A percentile compares a stretch with the other conserved stretches of the same genome.
These are phyloP conservation scores for Poecilia wingei DNA, from an alignment of 2,797 vertebrate species.

Conservation along the genomic window DNA sequence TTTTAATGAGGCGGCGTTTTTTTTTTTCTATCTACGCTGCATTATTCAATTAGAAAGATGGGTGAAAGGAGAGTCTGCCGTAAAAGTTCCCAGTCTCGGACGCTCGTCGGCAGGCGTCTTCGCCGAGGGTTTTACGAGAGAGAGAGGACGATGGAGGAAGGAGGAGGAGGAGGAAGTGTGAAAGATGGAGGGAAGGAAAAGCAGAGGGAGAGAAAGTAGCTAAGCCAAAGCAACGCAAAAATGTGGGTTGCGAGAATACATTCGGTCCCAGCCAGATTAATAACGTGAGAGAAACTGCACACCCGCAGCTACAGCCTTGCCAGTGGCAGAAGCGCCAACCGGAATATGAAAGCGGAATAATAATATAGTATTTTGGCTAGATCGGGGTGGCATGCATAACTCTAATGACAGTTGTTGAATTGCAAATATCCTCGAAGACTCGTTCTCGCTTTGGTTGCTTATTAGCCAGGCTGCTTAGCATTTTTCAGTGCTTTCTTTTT, in stretches of 20 bases:
- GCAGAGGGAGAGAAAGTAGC: conserved; percentile 16
- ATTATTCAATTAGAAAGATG: conserved; percentile 75
- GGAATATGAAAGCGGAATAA: conserved; percentile 59
- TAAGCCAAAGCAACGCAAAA: conserved; percentile 33
- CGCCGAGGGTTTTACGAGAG: conserved; percentile 7
- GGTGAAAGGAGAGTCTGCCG: conserved; percentile 48
- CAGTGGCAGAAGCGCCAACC: conserved; percentile 42
- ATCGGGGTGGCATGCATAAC: conserved; percentile 46
- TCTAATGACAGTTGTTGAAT: conserved; percentile 66
- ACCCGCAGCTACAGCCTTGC: conserved; percentile 49
- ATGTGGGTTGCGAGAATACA: conserved; percentile 42
- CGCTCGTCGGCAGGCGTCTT: conserved; percentile 51
- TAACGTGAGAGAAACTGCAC: conserved; percentile 39
- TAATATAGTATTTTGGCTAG: conserved; percentile 59
- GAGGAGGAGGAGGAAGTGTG: conserved; percentile 4
- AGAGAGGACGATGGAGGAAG: not conserved
- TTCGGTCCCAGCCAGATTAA: conserved; percentile 47
- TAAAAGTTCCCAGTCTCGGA: conserved; percentile 43
- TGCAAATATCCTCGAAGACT: conserved; percentile 57
- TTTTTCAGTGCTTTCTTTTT: conserved; percentile 38
- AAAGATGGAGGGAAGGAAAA: not conserved
- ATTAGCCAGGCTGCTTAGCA: conserved; percentile 60
- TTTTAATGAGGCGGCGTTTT: conserved; percentile 72
- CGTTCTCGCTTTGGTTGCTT: conserved; percentile 54
- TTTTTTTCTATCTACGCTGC: conserved; percentile 52